These are phyloP conservation scores for Dasyprocta punctata DNA, from an alignment of 2,113 vertebrate species.

Conservation along the genomic window DNA sequence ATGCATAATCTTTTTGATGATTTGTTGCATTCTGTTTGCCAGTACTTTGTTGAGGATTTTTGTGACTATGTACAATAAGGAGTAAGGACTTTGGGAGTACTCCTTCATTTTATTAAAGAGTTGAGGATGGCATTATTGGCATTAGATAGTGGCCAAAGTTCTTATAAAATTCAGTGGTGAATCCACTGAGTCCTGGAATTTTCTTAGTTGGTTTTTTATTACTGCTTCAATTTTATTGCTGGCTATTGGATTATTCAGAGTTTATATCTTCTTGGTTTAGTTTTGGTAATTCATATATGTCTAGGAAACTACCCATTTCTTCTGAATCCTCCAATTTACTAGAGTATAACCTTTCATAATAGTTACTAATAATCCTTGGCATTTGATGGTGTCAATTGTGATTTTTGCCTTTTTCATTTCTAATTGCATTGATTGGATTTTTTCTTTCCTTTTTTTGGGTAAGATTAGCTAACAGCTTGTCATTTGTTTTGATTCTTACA, in stretches of 20 bases:
- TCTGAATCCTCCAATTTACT: too few species aligned
- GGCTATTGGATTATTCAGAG: background rate
- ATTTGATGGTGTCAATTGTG: too few species aligned
- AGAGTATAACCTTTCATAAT: too few species aligned
- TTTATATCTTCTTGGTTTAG: background rate
- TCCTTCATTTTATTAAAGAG: background rate
- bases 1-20: background rate
- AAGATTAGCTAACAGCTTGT: too few species aligned
- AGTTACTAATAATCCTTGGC: too few species aligned
- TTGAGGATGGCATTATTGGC: background rate
- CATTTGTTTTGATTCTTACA: too few species aligned
- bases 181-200: too few species aligned
- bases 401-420: too few species aligned
- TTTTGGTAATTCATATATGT: background rate
- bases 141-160: background rate
- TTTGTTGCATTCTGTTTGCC: background rate
- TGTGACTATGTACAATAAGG: background rate
- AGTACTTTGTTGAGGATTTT: background rate
- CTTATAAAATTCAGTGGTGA: background rate
- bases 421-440: too few species aligned
- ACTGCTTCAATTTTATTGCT: background rate
- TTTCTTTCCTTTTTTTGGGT: too few species aligned
- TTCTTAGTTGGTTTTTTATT: background rate
- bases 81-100: background rate
- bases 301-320: background rate